Evolutionary conservation across 2,113 vertebrate species (phyloP).

Genomic region (Otocyon megalotis): DNA sequence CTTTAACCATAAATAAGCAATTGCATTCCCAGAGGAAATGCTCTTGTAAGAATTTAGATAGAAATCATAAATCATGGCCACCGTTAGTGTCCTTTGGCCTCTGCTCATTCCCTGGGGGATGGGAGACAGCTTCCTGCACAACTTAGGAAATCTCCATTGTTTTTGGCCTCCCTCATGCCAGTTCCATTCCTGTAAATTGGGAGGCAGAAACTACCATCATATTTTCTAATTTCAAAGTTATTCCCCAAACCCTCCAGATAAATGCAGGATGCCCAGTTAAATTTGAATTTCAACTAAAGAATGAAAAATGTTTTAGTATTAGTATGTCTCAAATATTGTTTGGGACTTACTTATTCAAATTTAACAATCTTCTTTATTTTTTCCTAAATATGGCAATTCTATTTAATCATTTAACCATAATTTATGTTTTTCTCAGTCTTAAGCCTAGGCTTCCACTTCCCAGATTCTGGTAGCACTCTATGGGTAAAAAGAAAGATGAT

Average conservation of each 20-base stretch:
- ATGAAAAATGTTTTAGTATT: background rate
- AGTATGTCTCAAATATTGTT: background rate
- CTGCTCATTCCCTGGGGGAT: background rate
- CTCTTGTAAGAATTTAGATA: background rate
- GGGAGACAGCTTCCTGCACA: background rate
- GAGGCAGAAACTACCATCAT: background rate
- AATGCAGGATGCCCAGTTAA: background rate
- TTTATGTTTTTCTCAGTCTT: slow-evolving; percentile 25
- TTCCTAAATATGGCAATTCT: background rate
- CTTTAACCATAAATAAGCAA: background rate
- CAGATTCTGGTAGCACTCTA: background rate
- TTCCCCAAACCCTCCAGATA: background rate
- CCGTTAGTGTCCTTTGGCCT: background rate
- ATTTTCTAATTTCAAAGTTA: background rate
- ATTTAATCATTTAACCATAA: background rate
- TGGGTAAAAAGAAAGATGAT: background rate
- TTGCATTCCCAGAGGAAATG: background rate
- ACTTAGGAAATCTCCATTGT: background rate
- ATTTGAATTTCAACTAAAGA: slow-evolving; percentile 3
- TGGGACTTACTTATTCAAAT: background rate
- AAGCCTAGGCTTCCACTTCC: background rate
- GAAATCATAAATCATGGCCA: background rate
- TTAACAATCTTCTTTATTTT: background rate
- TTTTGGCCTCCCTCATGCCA: background rate
- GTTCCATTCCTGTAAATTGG: background rate